These are phyloP conservation scores for Papilio xuthus DNA, from an alignment of 1,140 invertebrate genomes.

Conservation along the genomic window DNA sequence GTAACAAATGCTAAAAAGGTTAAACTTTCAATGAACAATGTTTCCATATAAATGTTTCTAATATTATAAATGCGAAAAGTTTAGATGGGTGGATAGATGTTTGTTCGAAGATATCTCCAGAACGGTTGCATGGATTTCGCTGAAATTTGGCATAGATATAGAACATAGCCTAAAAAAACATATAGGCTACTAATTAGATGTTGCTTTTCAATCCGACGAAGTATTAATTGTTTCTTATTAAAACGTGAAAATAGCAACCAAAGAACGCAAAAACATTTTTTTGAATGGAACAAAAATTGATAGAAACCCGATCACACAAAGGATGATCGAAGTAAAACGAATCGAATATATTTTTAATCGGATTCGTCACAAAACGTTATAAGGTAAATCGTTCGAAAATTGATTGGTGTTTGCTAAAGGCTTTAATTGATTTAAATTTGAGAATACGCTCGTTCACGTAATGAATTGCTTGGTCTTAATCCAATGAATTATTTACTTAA, in stretches of 20 bases:
- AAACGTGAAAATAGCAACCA: no score
- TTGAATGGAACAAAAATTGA: background rate
- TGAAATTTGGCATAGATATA: no score
- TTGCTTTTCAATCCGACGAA: no score
- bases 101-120: no score
- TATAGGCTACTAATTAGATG: no score
- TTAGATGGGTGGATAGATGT: no score
- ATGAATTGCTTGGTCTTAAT: constrained; percentile 16
- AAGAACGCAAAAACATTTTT: background rate
- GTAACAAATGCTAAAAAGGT: constrained; percentile 61
- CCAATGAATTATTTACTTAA: constrained; percentile 10
- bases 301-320: background rate
- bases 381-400: constrained; percentile 33
- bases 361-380: constrained; percentile 15
- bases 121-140: no score
- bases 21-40: constrained; percentile 50
- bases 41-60: no score
- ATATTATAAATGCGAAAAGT: no score
- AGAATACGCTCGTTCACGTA: background rate
- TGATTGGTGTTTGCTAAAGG: constrained; percentile 25
- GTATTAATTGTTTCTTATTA: no score
- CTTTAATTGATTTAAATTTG: constrained; percentile 26
- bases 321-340: background rate
- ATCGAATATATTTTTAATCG: constrained; percentile 28
- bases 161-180: no score